A percentile compares a stretch with the other conserved stretches of the same genome.
phyloP scores from a whole-genome alignment of 2,797 vertebrate species.

The Scarus forsteni region DNA sequence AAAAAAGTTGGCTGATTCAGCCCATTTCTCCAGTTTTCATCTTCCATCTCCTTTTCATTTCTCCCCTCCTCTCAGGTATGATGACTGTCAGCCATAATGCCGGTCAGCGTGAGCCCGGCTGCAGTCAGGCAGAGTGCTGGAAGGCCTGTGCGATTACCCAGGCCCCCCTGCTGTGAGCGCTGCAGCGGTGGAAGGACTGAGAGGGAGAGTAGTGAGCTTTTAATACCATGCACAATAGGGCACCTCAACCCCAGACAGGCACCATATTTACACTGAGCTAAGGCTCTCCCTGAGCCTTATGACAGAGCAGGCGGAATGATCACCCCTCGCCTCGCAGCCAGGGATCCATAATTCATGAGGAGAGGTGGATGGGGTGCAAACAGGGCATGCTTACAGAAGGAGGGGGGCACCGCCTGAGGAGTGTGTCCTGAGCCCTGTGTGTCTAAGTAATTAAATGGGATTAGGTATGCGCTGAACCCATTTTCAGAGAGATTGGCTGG shows the following conservation, averaged over 20 bases:
- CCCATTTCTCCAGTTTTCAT: constrained; percentile 68
- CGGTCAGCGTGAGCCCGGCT: constrained; percentile 69
- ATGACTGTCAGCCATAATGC: constrained; percentile 77
- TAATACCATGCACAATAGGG: constrained; percentile 83
- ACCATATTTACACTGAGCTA: constrained; percentile 81
- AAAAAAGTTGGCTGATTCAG: constrained; percentile 67
- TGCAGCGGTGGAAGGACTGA: constrained; percentile 67
- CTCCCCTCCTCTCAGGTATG: constrained; percentile 74
- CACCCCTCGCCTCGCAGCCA: constrained; percentile 80
- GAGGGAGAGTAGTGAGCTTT: constrained; percentile 81
- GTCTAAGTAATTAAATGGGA: constrained; percentile 85
- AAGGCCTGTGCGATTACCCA: constrained; percentile 76
- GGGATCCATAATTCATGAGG: constrained; percentile 84
- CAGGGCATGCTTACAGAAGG: constrained; percentile 77
- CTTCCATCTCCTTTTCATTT: constrained; percentile 74
- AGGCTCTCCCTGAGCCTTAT: constrained; percentile 78
- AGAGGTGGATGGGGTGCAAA: constrained; percentile 82
- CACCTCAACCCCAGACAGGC: constrained; percentile 79
- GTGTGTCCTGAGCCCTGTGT: constrained; percentile 83
- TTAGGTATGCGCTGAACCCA: constrained; percentile 85
- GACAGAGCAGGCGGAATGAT: constrained; percentile 82
- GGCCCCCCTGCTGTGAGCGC: constrained; percentile 66
- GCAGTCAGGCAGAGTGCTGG: constrained; percentile 71
- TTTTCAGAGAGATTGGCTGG: constrained; percentile 84
- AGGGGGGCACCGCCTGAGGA: constrained; percentile 66